Percentiles rank a stretch among this genome's conserved stretches.
Evolutionary conservation across 2,797 vertebrate species (phyloP).

Genomic region (Phoxinus dragarum): DNA sequence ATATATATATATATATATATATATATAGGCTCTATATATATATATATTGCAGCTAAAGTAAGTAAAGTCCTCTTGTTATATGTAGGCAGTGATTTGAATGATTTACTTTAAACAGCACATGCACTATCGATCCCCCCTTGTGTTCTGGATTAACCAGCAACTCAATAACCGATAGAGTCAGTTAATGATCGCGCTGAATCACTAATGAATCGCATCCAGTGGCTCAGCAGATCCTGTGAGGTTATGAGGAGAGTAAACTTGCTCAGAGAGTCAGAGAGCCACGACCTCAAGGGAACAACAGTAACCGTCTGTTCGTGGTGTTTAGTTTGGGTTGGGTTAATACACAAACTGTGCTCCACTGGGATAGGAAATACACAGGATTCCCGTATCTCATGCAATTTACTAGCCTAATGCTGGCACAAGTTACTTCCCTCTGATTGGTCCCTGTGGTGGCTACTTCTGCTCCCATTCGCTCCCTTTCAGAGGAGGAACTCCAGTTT

Average conservation of each 20-base stretch:
- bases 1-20: not conserved
- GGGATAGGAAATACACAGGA: too few species aligned
- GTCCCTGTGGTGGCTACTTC: not conserved
- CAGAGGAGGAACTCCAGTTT: conserved; percentile 6
- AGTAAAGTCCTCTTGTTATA: not conserved
- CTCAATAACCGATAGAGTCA: not conserved
- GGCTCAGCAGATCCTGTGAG: not conserved
- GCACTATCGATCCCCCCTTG: not conserved
- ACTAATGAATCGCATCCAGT: not conserved
- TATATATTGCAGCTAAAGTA: not conserved
- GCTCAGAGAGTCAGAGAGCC: not conserved
- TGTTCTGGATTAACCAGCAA: not conserved
- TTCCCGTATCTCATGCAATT: not conserved
- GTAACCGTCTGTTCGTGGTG: conserved; percentile 71
- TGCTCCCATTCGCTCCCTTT: not conserved
- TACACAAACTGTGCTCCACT: conserved; percentile 1
- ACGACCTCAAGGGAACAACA: conserved; percentile 57
- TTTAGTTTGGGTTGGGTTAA: conserved; percentile 66
- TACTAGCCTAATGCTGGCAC: not conserved
- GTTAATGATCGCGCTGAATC: not conserved
- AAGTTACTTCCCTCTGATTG: not conserved
- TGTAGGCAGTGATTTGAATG: not conserved
- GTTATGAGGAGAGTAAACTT: not conserved
- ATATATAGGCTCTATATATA: too few species aligned
- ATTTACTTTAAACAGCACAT: not conserved